Base-by-base conservation (phyloP, 2,797 vertebrate species). In the Sparidentex hasta region DNA sequence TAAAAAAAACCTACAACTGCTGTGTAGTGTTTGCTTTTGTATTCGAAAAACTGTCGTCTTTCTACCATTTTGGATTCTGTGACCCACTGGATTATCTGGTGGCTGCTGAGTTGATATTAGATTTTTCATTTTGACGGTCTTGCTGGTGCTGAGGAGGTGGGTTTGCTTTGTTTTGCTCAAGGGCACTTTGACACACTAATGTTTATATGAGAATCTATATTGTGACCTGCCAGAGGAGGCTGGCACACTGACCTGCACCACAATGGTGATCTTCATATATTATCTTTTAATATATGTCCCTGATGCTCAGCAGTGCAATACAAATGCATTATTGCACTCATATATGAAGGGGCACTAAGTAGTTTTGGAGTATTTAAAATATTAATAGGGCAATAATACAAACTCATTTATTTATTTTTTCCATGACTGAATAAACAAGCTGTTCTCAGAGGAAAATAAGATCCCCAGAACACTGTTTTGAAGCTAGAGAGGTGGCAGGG, bases 121-220 rank as follows among this genome's bases (percentile, higher is more conserved):
- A 56, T 46, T 66, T 75, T 77, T 70, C 7, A 54, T 64, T 58
- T 38, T 41, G 18, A 43, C 18, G 2, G 3, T 65, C 41, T 41
- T 44, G 51, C n/a, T 27, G 7, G 9, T 56, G 71, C 74, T 46
- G 59, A 64, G 64, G 44, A 65, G 38, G 72, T 58, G 65, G 58
- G 0, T 72, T 72, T 72, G 59, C 41, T 59, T 54, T 58, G 20
- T 72, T 73, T 72, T 73, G 58, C 68, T 83, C 21, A 44, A 54
- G 51, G 62, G 21, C 52, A 68, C 46, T 55, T 59, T 65, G 54
- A 41, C 63, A 65, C 66, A 11, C 11, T 13, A 7, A 25, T 11
- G 44, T 65, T 27, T 23, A 9, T 29, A 29, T 14, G 17, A 43
- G 41, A 52, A 68, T 58, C 56, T 61, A 75, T 47, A 56, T 8